Percentiles rank a stretch among this genome's conserved stretches.
These are phyloP conservation scores for Ferrisia virgata DNA, from an alignment of 2,888 invertebrate genomes.

Conservation along the genomic window DNA sequence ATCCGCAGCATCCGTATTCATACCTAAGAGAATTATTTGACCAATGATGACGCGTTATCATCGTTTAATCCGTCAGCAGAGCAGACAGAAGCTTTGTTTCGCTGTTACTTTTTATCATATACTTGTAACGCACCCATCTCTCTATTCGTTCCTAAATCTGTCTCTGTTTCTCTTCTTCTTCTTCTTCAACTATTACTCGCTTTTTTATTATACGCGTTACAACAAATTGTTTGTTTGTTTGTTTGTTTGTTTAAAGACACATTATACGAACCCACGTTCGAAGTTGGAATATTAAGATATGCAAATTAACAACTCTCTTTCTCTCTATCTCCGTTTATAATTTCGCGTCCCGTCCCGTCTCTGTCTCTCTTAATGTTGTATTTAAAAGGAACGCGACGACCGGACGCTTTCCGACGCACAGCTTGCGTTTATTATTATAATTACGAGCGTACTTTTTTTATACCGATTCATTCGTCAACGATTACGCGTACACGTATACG, in stretches of 20 bases:
- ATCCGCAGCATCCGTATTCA: neutral
- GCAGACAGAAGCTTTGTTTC: neutral
- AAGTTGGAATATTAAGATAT: constrained; percentile 50
- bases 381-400: neutral
- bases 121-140: no score
- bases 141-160: neutral
- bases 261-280: constrained; percentile 49
- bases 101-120: neutral
- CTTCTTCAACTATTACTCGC: neutral
- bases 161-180: neutral
- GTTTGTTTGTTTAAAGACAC: constrained; percentile 29
- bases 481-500: no score
- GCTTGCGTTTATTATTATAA: neutral
- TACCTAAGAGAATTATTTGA: neutral
- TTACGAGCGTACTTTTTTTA: neutral
- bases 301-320: constrained; percentile 48
- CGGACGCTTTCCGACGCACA: neutral
- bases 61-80: neutral
- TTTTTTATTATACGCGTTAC: neutral
- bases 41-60: neutral
- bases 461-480: neutral
- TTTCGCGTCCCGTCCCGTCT: neutral
- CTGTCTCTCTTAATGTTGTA: no score
- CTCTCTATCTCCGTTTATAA: neutral
- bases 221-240: constrained; percentile 7